These are phyloP conservation scores for Aspidoscelis tigris DNA, from an alignment of 2,113 vertebrate species.

Conservation along the genomic window DNA sequence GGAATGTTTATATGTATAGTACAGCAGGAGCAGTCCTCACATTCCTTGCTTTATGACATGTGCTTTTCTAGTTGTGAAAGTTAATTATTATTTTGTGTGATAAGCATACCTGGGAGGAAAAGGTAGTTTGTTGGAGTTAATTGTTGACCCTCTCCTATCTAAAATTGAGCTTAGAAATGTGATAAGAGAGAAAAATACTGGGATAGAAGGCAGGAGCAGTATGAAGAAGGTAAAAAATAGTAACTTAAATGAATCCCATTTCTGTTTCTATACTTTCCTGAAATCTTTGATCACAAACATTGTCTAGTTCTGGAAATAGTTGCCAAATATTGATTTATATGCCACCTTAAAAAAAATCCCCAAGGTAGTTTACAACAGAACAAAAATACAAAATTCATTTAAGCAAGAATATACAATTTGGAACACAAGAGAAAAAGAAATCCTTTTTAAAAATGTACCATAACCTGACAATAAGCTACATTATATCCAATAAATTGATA, in stretches of 20 bases:
- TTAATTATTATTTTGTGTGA: constrained; percentile 15
- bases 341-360: too few species aligned
- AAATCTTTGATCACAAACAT: not conserved
- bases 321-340: not conserved
- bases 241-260: not conserved
- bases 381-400: too few species aligned
- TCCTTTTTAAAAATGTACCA: too few species aligned
- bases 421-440: too few species aligned
- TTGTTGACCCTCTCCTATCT: not conserved
- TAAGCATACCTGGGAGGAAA: not conserved
- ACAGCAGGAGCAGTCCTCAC: not conserved
- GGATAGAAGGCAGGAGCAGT: not conserved
- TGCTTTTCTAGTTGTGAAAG: not conserved
- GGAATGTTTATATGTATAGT: not conserved
- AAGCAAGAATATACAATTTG: too few species aligned
- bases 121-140: not conserved
- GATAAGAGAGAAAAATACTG: not conserved
- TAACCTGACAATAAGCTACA: too few species aligned
- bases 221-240: not conserved
- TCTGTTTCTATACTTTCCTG: not conserved
- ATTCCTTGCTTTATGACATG: not conserved
- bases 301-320: not conserved
- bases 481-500: not conserved
- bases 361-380: too few species aligned
- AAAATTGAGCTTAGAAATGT: not conserved